Evolutionary conservation across 2,888 invertebrate genomes (phyloP), one percentile per base, ranked within the genome.

Genomic region (Choristoneura rosaceana): DNA sequence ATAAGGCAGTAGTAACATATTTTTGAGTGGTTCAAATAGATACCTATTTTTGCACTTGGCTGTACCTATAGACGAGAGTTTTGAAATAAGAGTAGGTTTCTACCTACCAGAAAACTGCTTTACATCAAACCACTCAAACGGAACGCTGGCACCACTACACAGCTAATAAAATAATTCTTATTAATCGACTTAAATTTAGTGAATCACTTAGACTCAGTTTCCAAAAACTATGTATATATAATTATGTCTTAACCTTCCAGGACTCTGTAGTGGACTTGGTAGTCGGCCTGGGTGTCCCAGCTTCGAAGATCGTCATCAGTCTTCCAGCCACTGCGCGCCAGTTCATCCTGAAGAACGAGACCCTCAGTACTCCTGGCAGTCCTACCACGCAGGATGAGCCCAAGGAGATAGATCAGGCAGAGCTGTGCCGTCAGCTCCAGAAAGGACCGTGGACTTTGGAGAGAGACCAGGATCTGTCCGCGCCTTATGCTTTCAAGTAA

Each of bases 231-330:
- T 17, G 17, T 10, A 58, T 71, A 41, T 73, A 52, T 43, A 73
- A 47, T n/a, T n/a, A n/a, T n/a, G n/a, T n/a, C n/a, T n/a, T n/a
- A n/a, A 34, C 10, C 2, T 87, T 86, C 5, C 87, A 96, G 96
- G 97, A 97, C 85, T 97, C 97, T 61, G 94, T 97, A 62, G 96
- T 97, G 64, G 97, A 97, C 85, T 91, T 97, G 69, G 95, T 96
- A 8, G 95, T 95, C 0, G 96, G 97, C 33, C 92, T 97, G 61
- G 96, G 97, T 74, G 95, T 96, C n/a, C 95, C 96, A 15, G 92
- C 96, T 63, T 94, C 96, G 17, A 97, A 97, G 87, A 84, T 97
- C 34, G 94, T 97, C 17, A 95, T 97, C 80, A 95, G 97, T 3
- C 88, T 97, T 0, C 97, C 97, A 0, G 96, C 96, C 0, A 95